Evolutionary conservation across 2,888 invertebrate genomes (phyloP).

Genomic region (Melieria crassipennis): DNA sequence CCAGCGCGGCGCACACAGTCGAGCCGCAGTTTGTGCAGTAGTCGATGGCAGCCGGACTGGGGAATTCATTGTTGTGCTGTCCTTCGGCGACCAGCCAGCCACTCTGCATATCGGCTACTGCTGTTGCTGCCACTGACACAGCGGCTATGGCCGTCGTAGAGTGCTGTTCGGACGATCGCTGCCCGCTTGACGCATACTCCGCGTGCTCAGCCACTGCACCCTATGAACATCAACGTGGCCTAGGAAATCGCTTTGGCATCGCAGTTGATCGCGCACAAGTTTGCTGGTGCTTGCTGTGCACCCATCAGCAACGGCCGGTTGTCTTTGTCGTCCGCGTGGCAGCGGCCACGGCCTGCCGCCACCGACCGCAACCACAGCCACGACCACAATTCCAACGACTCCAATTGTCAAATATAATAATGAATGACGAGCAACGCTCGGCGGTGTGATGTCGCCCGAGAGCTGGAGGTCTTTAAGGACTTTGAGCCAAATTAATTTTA

Average conservation of each 20-base stretch:
- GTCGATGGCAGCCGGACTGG: conserved; percentile 30
- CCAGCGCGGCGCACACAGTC: no score
- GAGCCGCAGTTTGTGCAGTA: not conserved
- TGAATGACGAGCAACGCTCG: conserved; percentile 31
- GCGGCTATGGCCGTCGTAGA: no score
- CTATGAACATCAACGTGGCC: no score
- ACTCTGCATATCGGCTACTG: conserved; percentile 16
- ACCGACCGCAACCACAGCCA: conserved; percentile 1
- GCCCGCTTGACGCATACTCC: no score
- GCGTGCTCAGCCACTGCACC: no score
- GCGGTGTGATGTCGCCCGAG: no score
- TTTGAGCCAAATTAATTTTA: no score
- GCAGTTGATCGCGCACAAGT: conserved; percentile 37
- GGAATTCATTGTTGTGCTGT: conserved; percentile 2
- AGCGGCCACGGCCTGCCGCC: conserved; percentile 4
- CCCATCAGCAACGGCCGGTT: no score
- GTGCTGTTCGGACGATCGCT: no score
- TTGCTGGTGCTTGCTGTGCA: no score
- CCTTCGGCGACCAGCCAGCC: no score
- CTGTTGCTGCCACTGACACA: not conserved
- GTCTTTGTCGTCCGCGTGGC: conserved; percentile 8
- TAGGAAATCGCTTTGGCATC: conserved; percentile 17
- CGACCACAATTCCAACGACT: not conserved
- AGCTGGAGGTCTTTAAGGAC: no score
- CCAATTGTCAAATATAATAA: conserved; percentile 44